Base-by-base conservation (phyloP, 2,113 vertebrate species). In the Potamarius usumacintae region DNA sequence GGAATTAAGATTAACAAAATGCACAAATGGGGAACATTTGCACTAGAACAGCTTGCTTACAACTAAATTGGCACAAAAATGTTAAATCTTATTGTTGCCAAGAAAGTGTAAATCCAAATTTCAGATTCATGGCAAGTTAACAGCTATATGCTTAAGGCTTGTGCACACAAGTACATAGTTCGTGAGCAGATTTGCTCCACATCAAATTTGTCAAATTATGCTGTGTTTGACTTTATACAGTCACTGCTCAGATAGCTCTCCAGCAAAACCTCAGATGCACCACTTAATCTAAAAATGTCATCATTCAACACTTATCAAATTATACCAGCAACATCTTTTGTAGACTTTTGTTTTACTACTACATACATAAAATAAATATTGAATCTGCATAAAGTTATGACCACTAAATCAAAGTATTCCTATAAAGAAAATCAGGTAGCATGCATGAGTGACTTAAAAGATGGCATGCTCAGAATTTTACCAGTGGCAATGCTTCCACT, bases 281-380 rank as follows among this genome's bases (percentile, higher is more conserved):
- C 1, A 4, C 4, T 72, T 71, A 15, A 71, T 76, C 42, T 25
- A 14, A 77, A 77, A 53, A 27, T 42, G 27, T 11, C 27, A 10
- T 11, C 27, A 10, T 74, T 74, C 42, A 11, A 42, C 42, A 50
- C 18, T 7, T 15, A 34, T 79, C 42, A 25, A n/a, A 60, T 60
- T 63, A 14, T 48, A 4, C 17, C 27, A 25, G 72, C n/a, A 6
- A 11, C 7, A 7, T 77, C 58, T 85, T 25, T 53, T 34, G 11
- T 48, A 15, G 30, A 25, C 48, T 76, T 82, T 34, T 17, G 10
- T 18, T 48, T 80, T 30, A 27, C 22, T 48, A 42, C 12, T 63
- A 80, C 62, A 69, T 55, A 27, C 22, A 62, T 58, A 77, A 82
- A 87, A 87, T 50, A 81, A 81, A 87, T 81, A 77, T 25, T 12